A percentile compares a stretch with the other conserved stretches of the same genome.
These are phyloP conservation scores for Acronicta alni DNA, from an alignment of 2,888 invertebrate species.

Conservation along the genomic window DNA sequence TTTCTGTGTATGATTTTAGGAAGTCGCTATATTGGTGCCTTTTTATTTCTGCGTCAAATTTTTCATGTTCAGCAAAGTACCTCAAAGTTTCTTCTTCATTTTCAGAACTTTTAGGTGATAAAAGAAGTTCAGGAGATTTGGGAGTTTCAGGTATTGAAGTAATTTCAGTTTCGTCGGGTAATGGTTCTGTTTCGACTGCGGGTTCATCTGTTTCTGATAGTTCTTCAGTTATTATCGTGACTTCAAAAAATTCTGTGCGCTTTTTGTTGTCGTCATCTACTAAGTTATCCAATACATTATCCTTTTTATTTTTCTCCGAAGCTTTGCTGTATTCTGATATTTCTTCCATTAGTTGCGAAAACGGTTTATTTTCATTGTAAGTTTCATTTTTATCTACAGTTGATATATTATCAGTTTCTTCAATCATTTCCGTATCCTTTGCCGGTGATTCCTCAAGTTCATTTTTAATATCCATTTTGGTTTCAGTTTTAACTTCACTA, in stretches of 20 bases:
- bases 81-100: slow-evolving; percentile 62
- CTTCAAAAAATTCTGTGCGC: slow-evolving; percentile 67
- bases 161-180: slow-evolving; percentile 14
- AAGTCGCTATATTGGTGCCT: slow-evolving; percentile 72
- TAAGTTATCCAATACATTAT: slow-evolving; percentile 38
- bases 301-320: slow-evolving; percentile 55
- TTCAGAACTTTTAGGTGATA: slow-evolving; percentile 16
- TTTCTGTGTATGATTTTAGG: slow-evolving; percentile 66
- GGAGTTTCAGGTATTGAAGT: background rate
- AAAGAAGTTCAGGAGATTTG: slow-evolving; percentile 11
- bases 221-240: slow-evolving; percentile 77
- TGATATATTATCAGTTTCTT: slow-evolving; percentile 33
- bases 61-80: slow-evolving; percentile 80
- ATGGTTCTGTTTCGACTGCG: slow-evolving; percentile 19
- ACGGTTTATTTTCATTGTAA: slow-evolving; percentile 64
- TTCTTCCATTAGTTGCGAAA: slow-evolving; percentile 62
- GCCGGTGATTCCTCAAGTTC: slow-evolving; percentile 39
- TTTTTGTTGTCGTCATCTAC: slow-evolving; percentile 55
- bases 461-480: slow-evolving; percentile 27
- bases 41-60: slow-evolving; percentile 76
- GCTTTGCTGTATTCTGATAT: slow-evolving; percentile 62
- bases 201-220: slow-evolving; percentile 72
- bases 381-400: slow-evolving; percentile 41
- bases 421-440: slow-evolving; percentile 38
- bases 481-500: slow-evolving; percentile 32